Evolutionary conservation across 2,797 vertebrate genomes (phyloP).

Genomic region (Philypnodon macrostomus): DNA sequence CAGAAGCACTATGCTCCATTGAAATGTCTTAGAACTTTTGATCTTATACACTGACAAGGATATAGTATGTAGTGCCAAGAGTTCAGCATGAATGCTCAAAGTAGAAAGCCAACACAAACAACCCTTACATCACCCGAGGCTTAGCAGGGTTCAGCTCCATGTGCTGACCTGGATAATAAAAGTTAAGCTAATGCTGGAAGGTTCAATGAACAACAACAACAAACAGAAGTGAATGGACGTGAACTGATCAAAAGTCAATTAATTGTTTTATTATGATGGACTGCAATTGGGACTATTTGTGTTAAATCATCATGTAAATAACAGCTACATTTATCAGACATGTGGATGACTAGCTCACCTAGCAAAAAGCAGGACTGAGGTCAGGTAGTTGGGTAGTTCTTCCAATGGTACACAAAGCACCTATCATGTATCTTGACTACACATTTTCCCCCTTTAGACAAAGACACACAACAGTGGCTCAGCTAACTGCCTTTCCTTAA

Average conservation of each 20-base stretch:
- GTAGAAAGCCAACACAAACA: conserved; percentile 8
- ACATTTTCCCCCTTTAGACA: conserved; percentile 17
- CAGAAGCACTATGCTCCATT: too few species aligned
- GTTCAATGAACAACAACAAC: conserved; percentile 27
- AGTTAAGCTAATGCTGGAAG: conserved; percentile 38
- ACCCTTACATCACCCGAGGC: conserved; percentile 43
- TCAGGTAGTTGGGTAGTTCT: conserved; percentile 16
- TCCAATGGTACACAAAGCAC: conserved; percentile 17
- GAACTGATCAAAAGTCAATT: too few species aligned
- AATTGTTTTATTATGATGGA: too few species aligned
- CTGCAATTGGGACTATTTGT: too few species aligned
- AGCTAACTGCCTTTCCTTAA: conserved; percentile 38
- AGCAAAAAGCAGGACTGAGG: conserved; percentile 1
- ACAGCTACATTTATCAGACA: too few species aligned
- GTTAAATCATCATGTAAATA: too few species aligned
- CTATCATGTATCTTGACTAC: conserved; percentile 32
- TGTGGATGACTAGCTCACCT: not conserved
- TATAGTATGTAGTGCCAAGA: too few species aligned
- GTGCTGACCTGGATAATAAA: conserved; percentile 47
- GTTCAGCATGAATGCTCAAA: conserved; percentile 5
- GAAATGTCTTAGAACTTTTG: too few species aligned
- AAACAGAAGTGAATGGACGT: not conserved
- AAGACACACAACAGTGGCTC: conserved; percentile 30
- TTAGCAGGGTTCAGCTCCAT: conserved; percentile 50
- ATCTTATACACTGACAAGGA: too few species aligned